Evolutionary conservation across 1,140 invertebrate genomes (phyloP), one percentile per base, ranked within the genome.

Genomic region (Nasonia vitripennis): DNA sequence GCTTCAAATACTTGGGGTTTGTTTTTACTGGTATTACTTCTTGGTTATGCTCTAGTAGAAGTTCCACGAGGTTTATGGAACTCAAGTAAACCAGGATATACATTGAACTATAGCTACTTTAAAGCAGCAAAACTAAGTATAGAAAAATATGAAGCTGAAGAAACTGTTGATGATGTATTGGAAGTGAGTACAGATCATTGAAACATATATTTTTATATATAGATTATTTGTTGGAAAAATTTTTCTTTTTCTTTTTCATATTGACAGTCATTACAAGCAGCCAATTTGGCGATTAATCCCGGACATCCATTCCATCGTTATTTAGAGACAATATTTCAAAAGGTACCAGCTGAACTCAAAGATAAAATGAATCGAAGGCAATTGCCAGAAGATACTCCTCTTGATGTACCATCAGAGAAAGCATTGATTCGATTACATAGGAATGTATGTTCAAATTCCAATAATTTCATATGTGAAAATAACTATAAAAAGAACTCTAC

Each of bases 1-100:
- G 98, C 99, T 12, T 99, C 98, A 89, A 99, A 99, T 90, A 99
- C 99, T 0, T 99, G 99, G 99, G 99, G 99, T 83, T 94, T 99
- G 51, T 99, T 99, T 92, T 94, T 99, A 34, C 94, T 99, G 23
- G 97, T 99, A 48, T 93, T 99, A 31, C 94, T 99, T 77, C 94
- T 99, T 23, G 99, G 99, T 27, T 99, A 99, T 94, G 98, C 99
- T 4, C 94, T 99, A 41, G 98, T 99, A 0, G 98, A 99, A 93
- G 97, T 99, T 1, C 99, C 99, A 1, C 94, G 98, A 51, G 96
- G 95, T 85, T 93, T 99, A 14, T 99, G 98, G 98, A 96, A 97
- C 89, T 95, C 96, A 90, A 96, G 95, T 80, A 96, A 96, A 93
- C 95, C 96, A 86, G 96, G 96, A 78, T 97, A 97, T 88, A 96